phyloP scores from a whole-genome alignment of 2,888 invertebrate genomes.

The Lampropteryx suffumata region DNA sequence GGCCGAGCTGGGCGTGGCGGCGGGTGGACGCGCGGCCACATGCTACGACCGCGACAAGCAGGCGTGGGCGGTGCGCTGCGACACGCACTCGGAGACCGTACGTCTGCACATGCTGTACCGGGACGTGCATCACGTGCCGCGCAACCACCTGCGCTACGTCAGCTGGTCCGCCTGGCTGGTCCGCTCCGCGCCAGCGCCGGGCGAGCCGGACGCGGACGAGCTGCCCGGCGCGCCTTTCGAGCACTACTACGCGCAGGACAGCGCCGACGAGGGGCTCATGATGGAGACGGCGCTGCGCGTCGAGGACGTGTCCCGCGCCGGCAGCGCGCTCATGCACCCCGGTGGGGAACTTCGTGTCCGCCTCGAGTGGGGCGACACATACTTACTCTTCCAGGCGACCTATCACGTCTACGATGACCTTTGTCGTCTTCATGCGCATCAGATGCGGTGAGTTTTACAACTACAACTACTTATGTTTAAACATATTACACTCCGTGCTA shows the following conservation, averaged over 20 bases:
- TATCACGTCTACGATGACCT: constrained; percentile 93
- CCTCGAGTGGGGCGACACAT: constrained; percentile 92
- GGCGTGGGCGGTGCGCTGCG: constrained; percentile 90
- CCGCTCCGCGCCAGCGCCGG: constrained; percentile 74
- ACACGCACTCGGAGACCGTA: constrained; percentile 89
- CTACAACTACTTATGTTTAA: background rate
- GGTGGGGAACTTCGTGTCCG: constrained; percentile 89
- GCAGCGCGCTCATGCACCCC: constrained; percentile 87
- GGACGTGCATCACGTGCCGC: constrained; percentile 89
- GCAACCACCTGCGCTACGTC: constrained; percentile 88
- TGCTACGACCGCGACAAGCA: constrained; percentile 92
- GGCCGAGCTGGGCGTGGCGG: constrained; percentile 79
- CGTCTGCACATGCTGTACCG: constrained; percentile 89
- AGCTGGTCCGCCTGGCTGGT: constrained; percentile 89
- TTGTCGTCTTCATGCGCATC: constrained; percentile 90
- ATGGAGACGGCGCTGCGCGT: constrained; percentile 91
- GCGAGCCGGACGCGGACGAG: constrained; percentile 85
- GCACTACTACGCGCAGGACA: constrained; percentile 91
- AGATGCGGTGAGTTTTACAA: constrained; percentile 85
- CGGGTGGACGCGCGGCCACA: constrained; percentile 82
- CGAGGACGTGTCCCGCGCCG: constrained; percentile 86
- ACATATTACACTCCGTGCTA: constrained; percentile 31
- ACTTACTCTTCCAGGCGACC: constrained; percentile 90
- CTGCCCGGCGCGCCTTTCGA: constrained; percentile 89
- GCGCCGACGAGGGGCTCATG: constrained; percentile 89